phyloP scores from a whole-genome alignment of 1,140 invertebrate genomes.

The Drosophila nikananu region DNA sequence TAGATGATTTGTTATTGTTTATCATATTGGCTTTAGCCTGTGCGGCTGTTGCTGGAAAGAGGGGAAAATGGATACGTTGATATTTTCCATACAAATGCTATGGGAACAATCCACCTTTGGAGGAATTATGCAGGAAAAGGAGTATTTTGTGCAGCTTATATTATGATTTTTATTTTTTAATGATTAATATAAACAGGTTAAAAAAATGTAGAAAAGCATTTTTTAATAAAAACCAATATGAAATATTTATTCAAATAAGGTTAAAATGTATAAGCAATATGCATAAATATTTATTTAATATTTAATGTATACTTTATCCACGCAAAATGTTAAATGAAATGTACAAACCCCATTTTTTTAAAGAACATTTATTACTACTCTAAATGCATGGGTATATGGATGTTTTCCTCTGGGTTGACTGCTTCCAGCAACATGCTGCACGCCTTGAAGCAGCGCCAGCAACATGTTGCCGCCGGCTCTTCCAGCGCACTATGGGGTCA shows the following conservation, averaged over 20 bases:
- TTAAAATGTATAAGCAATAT: too few species aligned
- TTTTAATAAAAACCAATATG: too few species aligned
- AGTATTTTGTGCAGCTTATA: not conserved
- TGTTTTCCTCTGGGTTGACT: not conserved
- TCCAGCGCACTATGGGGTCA: too few species aligned
- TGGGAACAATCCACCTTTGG: not conserved
- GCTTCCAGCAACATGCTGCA: constrained; percentile 26
- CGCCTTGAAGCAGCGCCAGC: constrained; percentile 2
- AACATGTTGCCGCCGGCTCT: constrained; percentile 48
- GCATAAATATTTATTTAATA: too few species aligned
- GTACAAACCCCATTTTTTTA: too few species aligned
- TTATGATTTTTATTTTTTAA: not conserved
- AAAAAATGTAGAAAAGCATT: too few species aligned
- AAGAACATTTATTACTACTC: too few species aligned
- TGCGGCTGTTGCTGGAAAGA: not conserved
- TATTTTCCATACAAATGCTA: not conserved
- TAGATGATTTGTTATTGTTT: constrained; percentile 65
- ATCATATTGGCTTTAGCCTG: constrained; percentile 18
- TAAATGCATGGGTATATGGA: too few species aligned
- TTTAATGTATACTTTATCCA: too few species aligned
- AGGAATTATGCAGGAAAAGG: not conserved
- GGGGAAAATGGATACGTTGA: not conserved
- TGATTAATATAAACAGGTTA: not conserved
- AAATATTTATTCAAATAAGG: too few species aligned
- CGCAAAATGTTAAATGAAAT: too few species aligned